Conservation (phyloP, 2,113 vertebrate species). For the Ceyx melanurus region DNA sequence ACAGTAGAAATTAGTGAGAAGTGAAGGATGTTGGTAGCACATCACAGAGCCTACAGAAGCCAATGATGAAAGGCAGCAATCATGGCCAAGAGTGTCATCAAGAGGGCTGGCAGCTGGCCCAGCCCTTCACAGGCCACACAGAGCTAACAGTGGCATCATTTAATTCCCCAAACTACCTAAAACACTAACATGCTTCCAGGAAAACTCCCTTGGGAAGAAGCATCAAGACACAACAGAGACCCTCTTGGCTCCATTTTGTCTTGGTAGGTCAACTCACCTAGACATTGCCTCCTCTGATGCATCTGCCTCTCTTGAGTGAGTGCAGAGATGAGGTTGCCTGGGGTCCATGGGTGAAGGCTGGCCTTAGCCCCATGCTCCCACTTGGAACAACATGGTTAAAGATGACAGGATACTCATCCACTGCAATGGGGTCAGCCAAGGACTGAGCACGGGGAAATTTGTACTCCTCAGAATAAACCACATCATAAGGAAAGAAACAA, state of each 20-base stretch:
- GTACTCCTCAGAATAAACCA: constrained; percentile 3
- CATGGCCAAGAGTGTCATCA: not conserved
- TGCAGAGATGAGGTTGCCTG: not conserved
- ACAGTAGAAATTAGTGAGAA: not conserved
- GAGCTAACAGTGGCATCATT: not conserved
- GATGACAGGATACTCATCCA: not conserved
- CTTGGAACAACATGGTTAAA: not conserved
- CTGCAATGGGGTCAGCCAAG: not conserved
- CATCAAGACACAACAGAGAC: not conserved
- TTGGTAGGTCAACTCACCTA: not conserved
- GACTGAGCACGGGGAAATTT: not conserved
- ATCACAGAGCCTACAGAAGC: not conserved
- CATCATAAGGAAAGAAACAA: constrained; percentile 13
- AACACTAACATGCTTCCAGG: not conserved
- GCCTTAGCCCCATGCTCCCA: not conserved
- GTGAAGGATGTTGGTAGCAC: not conserved
- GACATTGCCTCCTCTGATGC: not conserved
- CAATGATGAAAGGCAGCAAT: not conserved
- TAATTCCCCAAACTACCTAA: not conserved
- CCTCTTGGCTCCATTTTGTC: accelerated
- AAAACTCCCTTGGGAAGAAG: not conserved
- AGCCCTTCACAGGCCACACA: not conserved
- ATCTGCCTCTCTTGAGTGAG: not conserved
- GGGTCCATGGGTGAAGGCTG: not conserved
- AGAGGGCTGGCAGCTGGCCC: not conserved